Base-by-base conservation (phyloP, 2,113 vertebrate genomes). In the Percopsis transmontana region DNA sequence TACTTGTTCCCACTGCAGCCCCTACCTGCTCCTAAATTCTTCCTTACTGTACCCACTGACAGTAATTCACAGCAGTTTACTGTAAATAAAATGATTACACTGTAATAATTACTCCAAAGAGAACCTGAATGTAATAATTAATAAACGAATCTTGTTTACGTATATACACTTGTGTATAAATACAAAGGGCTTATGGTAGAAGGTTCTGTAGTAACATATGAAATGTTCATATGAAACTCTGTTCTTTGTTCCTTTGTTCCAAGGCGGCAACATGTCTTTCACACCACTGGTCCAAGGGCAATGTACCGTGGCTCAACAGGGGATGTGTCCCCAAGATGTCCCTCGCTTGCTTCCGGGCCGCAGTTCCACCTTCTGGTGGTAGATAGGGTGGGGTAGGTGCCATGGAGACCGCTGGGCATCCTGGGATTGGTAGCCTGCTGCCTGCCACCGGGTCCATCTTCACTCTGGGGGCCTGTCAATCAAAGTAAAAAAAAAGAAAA, bases 401-500 rank as follows among this genome's bases (percentile, higher is more conserved):
- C 80, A 77, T 73, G 74, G 85, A 88, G 82, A 90, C 77, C 19
- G 47, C 54, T 27, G 72, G 80, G 86, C 82, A 84, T 87, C 86
- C 64, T 81, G 89, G 86, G 88, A 90, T 75, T 50, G 48, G 63
- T 24, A 62, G 76, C 60, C 74, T 54, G 58, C 70, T 51, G 76
- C 68, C 83, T 81, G 77, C 77, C 72, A 74, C 77, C 77, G 83
- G 82, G 87, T 87, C 81, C 76, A 63, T 74, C 1, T 76, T 81
- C 80, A 79, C 87, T 88, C 85, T 83, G 59, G 84, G 84, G 83
- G 77, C 73, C 82, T 82, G 76, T 86, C 85, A 84, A 70, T 89
- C 83, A 88, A 79, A 86, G 74, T 21, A 52, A 59, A 73, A 81
- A 41, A 51, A 20, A 19, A 51, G 5, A 11, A 48, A 79, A 86